Conservation (phyloP, 2,888 invertebrate genomes). For the Tiliacea citrago region DNA sequence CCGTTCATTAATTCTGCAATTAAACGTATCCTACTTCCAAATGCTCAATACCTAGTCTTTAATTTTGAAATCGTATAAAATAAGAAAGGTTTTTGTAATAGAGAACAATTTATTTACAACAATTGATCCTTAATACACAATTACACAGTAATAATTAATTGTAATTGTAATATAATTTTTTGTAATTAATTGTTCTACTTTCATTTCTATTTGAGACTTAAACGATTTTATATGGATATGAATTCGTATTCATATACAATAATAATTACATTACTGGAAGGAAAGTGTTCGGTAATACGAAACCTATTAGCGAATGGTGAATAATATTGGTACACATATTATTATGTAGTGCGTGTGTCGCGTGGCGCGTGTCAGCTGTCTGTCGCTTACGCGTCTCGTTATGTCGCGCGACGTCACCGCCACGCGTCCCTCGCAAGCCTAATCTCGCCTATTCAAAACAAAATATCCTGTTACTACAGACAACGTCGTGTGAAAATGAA, state of each 20-base stretch:
- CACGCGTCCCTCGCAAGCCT: constrained; percentile 77
- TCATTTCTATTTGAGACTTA: neutral
- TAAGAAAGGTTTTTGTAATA: too few species aligned
- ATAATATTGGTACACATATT: constrained; percentile 33
- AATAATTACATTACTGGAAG: constrained; percentile 19
- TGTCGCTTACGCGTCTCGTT: constrained; percentile 87
- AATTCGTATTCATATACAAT: neutral
- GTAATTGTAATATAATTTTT: too few species aligned
- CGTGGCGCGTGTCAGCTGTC: constrained; percentile 82
- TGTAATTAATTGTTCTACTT: constrained; percentile 1
- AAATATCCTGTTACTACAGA: constrained; percentile 78
- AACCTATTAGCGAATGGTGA: constrained; percentile 57
- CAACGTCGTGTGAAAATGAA: constrained; percentile 69
- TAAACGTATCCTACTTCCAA: constrained; percentile 38
- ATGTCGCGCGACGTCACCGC: constrained; percentile 74
- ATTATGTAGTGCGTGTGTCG: constrained; percentile 60
- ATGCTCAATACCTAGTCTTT: constrained; percentile 4
- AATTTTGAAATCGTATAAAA: constrained; percentile 15
- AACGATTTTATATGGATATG: constrained; percentile 8
- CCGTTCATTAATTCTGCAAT: constrained; percentile 47
- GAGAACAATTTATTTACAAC: too few species aligned
- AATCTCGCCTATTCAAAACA: constrained; percentile 81
- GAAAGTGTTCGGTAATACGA: constrained; percentile 55
- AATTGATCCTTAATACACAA: too few species aligned
- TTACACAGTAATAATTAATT: too few species aligned